Evolutionary conservation across 2,888 invertebrate genomes (phyloP).

Genomic region (Lymantria dispar): DNA sequence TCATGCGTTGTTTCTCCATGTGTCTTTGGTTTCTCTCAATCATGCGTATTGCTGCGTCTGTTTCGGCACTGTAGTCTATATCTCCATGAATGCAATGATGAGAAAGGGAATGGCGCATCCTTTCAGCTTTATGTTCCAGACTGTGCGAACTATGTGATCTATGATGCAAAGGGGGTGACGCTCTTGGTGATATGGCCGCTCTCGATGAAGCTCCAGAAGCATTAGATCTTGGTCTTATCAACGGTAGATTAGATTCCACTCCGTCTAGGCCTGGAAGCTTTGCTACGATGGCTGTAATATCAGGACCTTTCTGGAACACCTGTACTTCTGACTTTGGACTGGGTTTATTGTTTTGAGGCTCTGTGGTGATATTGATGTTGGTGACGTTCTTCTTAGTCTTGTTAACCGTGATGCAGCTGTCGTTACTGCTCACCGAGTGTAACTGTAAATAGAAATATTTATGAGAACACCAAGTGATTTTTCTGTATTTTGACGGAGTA

Average conservation of each 20-base stretch:
- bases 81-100: slow-evolving; percentile 72
- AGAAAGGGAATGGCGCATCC: slow-evolving; percentile 71
- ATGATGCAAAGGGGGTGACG: slow-evolving; percentile 54
- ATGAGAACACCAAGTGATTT: too few relatives aligned
- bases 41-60: slow-evolving; percentile 80
- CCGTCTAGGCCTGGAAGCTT: slow-evolving; percentile 83
- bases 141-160: slow-evolving; percentile 74
- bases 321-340: slow-evolving; percentile 80
- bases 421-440: slow-evolving; percentile 63
- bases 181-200: slow-evolving; percentile 62
- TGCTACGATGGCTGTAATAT: slow-evolving; percentile 88
- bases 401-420: slow-evolving; percentile 78
- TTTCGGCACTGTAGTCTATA: slow-evolving; percentile 83
- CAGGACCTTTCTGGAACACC: slow-evolving; percentile 91
- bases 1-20: slow-evolving; percentile 81
- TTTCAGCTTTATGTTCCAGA: slow-evolving; percentile 66
- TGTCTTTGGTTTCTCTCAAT: slow-evolving; percentile 83
- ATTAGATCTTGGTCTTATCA: slow-evolving; percentile 78
- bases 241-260: slow-evolving; percentile 62
- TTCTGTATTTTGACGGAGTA: neutral
- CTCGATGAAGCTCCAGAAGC: slow-evolving; percentile 83
- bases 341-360: slow-evolving; percentile 63
- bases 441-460: slow-evolving; percentile 40
- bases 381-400: slow-evolving; percentile 86
- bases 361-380: slow-evolving; percentile 86